These are phyloP conservation scores for Hedychridium roseum DNA, from an alignment of 2,888 invertebrate genomes.

Conservation along the genomic window DNA sequence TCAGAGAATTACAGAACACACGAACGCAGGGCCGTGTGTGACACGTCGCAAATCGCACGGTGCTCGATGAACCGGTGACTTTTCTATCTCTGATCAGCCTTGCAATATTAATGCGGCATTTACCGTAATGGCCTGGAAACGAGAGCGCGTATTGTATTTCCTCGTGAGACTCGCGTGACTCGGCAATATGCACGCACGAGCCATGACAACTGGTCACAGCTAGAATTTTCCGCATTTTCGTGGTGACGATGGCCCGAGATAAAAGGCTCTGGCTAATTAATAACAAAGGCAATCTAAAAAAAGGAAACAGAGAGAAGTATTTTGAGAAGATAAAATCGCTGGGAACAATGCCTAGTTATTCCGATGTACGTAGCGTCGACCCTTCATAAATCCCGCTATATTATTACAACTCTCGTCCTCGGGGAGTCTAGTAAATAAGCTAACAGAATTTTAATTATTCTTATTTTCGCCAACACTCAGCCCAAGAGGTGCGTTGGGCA, in stretches of 20 bases:
- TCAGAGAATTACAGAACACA: no score
- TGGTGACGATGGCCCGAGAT: not conserved
- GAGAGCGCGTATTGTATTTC: conserved; percentile 6
- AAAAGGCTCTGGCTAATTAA: no score
- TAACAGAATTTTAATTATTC: conserved; percentile 57
- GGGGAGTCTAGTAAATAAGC: conserved; percentile 50
- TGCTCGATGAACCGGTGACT: conserved; percentile 24
- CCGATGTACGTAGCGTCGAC: conserved; percentile 19
- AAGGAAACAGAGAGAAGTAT: not conserved
- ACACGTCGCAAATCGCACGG: conserved; percentile 20
- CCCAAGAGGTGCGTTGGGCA: conserved; percentile 10
- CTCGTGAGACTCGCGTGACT: conserved; percentile 1
- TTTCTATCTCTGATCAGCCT: conserved; percentile 46
- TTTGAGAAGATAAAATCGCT: not conserved
- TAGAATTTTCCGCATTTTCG: conserved; percentile 16
- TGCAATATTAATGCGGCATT: conserved; percentile 53
- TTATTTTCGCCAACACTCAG: conserved; percentile 51
- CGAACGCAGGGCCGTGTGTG: conserved; percentile 18
- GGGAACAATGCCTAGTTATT: conserved; percentile 5
- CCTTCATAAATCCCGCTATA: conserved; percentile 51
- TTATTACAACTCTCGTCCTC: conserved; percentile 28
- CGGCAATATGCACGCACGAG: conserved; percentile 19
- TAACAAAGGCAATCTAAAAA: no score
- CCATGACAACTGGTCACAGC: conserved; percentile 38
- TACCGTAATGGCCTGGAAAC: conserved; percentile 43